Percentiles rank a stretch among this genome's conserved stretches.
Evolutionary conservation across 2,888 invertebrate species (phyloP).

Genomic region (Tuta absoluta): DNA sequence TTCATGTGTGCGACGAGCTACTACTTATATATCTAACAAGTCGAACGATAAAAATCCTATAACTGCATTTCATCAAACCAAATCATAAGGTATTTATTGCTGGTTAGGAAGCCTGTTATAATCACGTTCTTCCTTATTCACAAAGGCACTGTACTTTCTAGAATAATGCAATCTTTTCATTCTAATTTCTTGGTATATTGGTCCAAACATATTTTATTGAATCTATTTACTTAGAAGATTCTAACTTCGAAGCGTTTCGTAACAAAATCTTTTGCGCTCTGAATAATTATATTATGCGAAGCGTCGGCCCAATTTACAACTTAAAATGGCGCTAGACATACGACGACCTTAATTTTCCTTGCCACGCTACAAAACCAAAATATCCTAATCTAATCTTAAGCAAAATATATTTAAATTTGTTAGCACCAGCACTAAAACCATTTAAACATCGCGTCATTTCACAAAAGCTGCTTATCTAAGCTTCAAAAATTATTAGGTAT

Average conservation of each 20-base stretch:
- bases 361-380: conserved; percentile 31
- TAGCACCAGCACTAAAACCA: conserved; percentile 47
- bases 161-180: not conserved
- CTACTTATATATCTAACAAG: not conserved
- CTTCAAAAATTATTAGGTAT: not conserved
- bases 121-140: not conserved
- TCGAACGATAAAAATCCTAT: not conserved
- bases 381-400: conserved; percentile 30
- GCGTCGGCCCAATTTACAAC: too few species aligned
- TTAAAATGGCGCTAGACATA: too few species aligned
- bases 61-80: too few species aligned
- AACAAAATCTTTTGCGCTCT: not conserved
- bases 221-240: too few species aligned
- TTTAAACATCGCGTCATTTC: conserved; percentile 1
- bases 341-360: not conserved
- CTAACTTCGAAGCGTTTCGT: not conserved
- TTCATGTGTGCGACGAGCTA: conserved; percentile 1
- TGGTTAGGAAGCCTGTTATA: conserved; percentile 26
- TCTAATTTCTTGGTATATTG: too few species aligned
- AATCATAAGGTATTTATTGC: conserved; percentile 20
- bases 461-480: conserved; percentile 5
- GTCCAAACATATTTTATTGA: too few species aligned
- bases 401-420: conserved; percentile 43
- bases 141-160: not conserved
- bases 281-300: not conserved